These are phyloP conservation scores for Apis laboriosa DNA, from an alignment of 1,140 invertebrate genomes.

Conservation along the genomic window DNA sequence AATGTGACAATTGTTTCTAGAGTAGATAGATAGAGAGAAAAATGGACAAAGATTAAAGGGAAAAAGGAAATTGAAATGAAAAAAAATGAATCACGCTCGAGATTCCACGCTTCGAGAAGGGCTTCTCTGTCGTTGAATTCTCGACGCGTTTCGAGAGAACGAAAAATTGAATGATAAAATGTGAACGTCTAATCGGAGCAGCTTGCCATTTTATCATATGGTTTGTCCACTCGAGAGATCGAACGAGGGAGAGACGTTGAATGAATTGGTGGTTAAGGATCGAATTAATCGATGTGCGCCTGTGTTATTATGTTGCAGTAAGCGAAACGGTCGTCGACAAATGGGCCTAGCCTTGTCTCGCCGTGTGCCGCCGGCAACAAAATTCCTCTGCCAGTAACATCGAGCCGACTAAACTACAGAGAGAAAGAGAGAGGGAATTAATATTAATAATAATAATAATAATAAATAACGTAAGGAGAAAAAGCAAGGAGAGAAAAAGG, in stretches of 20 bases:
- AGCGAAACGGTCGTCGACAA: constrained; percentile 83
- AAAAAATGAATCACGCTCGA: not conserved
- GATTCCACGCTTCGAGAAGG: not conserved
- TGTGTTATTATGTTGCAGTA: constrained; percentile 84
- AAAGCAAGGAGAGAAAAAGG: not conserved
- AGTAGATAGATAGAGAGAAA: not conserved
- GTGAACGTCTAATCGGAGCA: constrained; percentile 29
- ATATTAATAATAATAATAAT: not conserved
- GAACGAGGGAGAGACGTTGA: constrained; percentile 33
- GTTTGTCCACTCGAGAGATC: constrained; percentile 23
- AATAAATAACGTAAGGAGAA: not conserved
- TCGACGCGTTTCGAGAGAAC: not conserved
- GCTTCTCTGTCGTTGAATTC: not conserved
- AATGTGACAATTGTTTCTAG: not conserved
- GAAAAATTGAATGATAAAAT: not conserved
- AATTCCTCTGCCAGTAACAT: constrained; percentile 19
- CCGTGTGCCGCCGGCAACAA: constrained; percentile 1
- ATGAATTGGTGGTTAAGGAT: not conserved
- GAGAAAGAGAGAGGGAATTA: not conserved
- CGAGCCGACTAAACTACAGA: not conserved
- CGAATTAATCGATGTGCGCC: constrained; percentile 52
- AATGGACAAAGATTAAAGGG: not conserved
- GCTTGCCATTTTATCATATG: not conserved
- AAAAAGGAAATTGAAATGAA: too few relatives aligned
- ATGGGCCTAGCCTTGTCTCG: constrained; percentile 71